phyloP scores from a whole-genome alignment of 1,140 invertebrate genomes.

The Formica exsecta region DNA sequence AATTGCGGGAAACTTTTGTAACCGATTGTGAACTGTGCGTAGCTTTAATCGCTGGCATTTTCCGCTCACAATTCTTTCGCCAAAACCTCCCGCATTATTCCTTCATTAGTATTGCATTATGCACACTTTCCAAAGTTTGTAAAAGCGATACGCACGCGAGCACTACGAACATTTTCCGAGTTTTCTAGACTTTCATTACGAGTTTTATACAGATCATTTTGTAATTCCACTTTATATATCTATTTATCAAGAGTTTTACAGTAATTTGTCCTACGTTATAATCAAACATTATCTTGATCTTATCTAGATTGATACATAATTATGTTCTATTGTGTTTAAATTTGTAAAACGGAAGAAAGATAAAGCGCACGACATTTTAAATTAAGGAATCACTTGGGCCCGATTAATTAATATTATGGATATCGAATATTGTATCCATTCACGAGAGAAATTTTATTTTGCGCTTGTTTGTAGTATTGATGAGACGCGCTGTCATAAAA shows the following conservation, averaged over 20 bases:
- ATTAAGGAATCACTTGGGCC: no score
- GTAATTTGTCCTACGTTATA: neutral
- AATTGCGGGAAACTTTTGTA: slow-evolving; percentile 15
- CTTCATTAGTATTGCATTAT: slow-evolving; percentile 72
- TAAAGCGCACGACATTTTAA: neutral
- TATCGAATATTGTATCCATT: no score
- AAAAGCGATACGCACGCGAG: slow-evolving; percentile 24
- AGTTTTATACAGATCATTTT: neutral
- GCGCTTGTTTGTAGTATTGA: neutral
- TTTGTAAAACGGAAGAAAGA: neutral
- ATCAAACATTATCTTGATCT: neutral
- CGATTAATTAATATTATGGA: no score
- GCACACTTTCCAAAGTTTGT: slow-evolving; percentile 74
- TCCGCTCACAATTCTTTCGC: slow-evolving; percentile 43
- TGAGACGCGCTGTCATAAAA: slow-evolving; percentile 19
- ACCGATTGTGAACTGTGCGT: neutral
- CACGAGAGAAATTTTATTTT: neutral
- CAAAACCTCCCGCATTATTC: slow-evolving; percentile 33
- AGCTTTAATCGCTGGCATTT: slow-evolving; percentile 22
- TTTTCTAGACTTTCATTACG: slow-evolving; percentile 2
- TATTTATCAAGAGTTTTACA: no score
- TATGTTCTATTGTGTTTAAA: neutral
- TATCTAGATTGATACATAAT: neutral
- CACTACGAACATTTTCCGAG: neutral
- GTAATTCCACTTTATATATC: neutral